Evolutionary conservation across 1,140 invertebrate genomes (phyloP).

Genomic region (Ips nitidus): DNA sequence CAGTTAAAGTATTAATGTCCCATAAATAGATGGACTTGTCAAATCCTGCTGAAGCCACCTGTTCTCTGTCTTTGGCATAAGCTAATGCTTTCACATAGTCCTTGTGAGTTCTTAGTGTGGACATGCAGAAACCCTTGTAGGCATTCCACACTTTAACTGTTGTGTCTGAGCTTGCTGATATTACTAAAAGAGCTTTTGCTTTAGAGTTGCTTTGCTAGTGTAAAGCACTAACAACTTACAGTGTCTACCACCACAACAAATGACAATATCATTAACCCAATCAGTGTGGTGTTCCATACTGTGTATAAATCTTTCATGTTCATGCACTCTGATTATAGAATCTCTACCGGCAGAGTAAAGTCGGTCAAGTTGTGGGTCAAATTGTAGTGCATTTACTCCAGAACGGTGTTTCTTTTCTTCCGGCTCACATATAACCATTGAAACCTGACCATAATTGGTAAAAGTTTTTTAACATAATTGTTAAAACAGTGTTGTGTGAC

Average conservation of each 20-base stretch:
- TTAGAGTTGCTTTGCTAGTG: not conserved
- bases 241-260: constrained; percentile 95
- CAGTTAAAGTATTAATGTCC: constrained; percentile 98
- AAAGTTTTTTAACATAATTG: not conserved
- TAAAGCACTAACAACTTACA: constrained; percentile 58
- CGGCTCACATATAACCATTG: constrained; percentile 97
- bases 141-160: constrained; percentile 99
- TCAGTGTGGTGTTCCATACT: constrained; percentile 99
- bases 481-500: not conserved
- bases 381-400: constrained; percentile 94
- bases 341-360: constrained; percentile 98
- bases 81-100: constrained; percentile 98
- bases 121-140: constrained; percentile 99
- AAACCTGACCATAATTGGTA: constrained; percentile 67
- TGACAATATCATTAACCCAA: constrained; percentile 99
- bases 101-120: constrained; percentile 94
- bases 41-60: constrained; percentile 95
- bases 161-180: constrained; percentile 98
- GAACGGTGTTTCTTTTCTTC: constrained; percentile 92
- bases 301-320: constrained; percentile 87
- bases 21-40: constrained; percentile 97
- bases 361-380: constrained; percentile 82
- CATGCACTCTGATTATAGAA: constrained; percentile 98
- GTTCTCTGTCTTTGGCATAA: constrained; percentile 97
- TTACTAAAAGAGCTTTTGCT: constrained; percentile 69